Percentiles rank a stretch among this genome's conserved stretches.
Evolutionary conservation across 2,888 invertebrate species (phyloP).

Genomic region (Scaptomyza cyrtandrae): DNA sequence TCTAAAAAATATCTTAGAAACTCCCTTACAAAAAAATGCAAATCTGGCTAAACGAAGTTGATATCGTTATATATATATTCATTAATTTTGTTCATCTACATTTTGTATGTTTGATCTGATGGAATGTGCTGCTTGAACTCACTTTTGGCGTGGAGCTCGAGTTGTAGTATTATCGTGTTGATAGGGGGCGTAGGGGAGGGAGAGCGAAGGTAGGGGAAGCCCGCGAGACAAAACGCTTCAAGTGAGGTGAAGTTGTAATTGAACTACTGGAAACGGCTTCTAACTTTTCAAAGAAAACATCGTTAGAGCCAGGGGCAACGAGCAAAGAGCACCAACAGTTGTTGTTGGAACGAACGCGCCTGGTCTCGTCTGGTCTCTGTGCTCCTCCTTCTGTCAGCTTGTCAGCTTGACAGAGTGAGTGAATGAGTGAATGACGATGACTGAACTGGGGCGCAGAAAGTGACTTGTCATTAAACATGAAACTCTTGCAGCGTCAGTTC

Average conservation of each 20-base stretch:
- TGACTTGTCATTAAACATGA: constrained; percentile 79
- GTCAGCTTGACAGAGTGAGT: constrained; percentile 6
- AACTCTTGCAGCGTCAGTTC: constrained; percentile 79
- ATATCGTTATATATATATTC: background rate
- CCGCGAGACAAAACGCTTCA: constrained; percentile 64
- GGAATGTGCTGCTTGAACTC: constrained; percentile 21
- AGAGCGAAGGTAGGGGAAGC: constrained; percentile 4
- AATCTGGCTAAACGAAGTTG: background rate
- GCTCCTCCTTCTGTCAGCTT: no score
- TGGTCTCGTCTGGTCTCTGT: no score
- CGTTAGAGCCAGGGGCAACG: constrained; percentile 61
- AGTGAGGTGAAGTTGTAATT: constrained; percentile 76
- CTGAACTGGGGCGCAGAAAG: constrained; percentile 79
- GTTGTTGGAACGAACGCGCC: no score
- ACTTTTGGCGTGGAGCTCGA: background rate
- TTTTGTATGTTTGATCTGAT: background rate
- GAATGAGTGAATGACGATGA: constrained; percentile 48
- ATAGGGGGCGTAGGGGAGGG: constrained; percentile 17
- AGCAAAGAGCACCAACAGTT: background rate
- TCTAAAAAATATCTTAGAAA: background rate
- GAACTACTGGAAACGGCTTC: constrained; percentile 79
- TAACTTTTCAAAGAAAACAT: constrained; percentile 78
- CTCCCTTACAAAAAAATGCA: background rate
- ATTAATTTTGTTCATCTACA: background rate
- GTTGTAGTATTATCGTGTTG: constrained; percentile 31